Evolutionary conservation across 2,113 vertebrate genomes (phyloP), one percentile per base, ranked within the genome.

Genomic region (Sylvietta virens): DNA sequence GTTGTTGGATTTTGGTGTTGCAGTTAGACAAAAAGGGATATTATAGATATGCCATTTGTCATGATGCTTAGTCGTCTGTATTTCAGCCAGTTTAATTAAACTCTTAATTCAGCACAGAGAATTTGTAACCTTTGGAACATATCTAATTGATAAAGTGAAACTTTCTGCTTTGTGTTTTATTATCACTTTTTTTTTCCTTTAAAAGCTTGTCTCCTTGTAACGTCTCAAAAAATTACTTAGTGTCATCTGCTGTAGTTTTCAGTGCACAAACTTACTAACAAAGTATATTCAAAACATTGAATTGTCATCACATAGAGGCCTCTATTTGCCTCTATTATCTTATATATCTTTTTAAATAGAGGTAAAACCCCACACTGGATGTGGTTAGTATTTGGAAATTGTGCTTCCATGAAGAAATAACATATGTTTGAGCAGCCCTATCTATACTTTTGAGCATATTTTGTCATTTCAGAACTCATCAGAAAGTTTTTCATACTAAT

Each of bases 311-410:
- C 4, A 17, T 7, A n/a, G 35, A 86, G 71, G 4, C 28, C 22
- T 53, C n/a, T n/a, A n/a, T n/a, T n/a, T n/a, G n/a, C n/a, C n/a
- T n/a, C n/a, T n/a, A n/a, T n/a, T n/a, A n/a, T n/a, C n/a, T n/a
- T n/a, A n/a, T 2, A 1, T 31, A 6, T 33, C 10, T 61, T 21
- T 40, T 26, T 6, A 0, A 1, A n/a, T 39, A 67, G 21, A 39
- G 23, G 14, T 15, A 19, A 19, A 42, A n/a, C 8, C 1, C 6
- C 11, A 24, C 31, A 3, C 5, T 64, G 5, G 40, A 20, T 27
- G 8, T 70, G 11, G 16, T 73, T 70, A 70, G 2, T 53, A 27
- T 62, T 53, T 76, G 21, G 14, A 60, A 71, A 35, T 39, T 35
- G 24, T 60, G 10, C 26, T 83, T 81, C 45, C 6, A 5, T 60